Conservation (phyloP, 2,888 invertebrate genomes). For the Eristalinus sepulchralis region DNA sequence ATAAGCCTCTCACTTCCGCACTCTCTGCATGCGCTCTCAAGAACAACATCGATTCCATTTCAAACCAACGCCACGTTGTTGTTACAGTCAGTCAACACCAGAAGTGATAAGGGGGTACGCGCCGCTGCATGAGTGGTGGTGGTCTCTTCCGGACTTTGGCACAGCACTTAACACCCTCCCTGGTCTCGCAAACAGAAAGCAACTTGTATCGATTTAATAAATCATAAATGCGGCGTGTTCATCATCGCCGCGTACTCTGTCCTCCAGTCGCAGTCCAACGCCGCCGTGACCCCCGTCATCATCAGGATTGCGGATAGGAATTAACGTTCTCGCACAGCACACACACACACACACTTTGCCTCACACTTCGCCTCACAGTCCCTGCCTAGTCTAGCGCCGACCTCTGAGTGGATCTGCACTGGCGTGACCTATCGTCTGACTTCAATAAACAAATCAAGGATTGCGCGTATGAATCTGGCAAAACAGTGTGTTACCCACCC, state of each 20-base stretch:
- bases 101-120: conserved; percentile 44
- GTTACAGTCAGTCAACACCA: not conserved
- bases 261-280: not conserved
- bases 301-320: conserved; percentile 44
- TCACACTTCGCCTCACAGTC: too few species aligned
- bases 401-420: conserved; percentile 47
- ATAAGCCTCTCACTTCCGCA: not conserved
- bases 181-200: conserved; percentile 48
- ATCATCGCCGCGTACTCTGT: conserved; percentile 28
- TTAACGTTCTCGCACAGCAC: conserved; percentile 29
- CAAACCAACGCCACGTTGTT: conserved; percentile 1
- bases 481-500: conserved; percentile 32
- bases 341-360: too few species aligned
- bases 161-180: conserved; percentile 43
- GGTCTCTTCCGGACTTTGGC: conserved; percentile 45
- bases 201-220: conserved; percentile 71
- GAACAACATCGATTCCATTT: conserved; percentile 51
- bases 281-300: conserved; percentile 2
- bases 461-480: conserved; percentile 40
- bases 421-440: conserved; percentile 67
- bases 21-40: conserved; percentile 40
- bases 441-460: conserved; percentile 68
- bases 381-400: too few species aligned
- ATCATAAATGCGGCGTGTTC: conserved; percentile 64
- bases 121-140: conserved; percentile 44